These are phyloP conservation scores for Notothenia coriiceps DNA, from an alignment of 2,113 vertebrate species.

Conservation along the genomic window DNA sequence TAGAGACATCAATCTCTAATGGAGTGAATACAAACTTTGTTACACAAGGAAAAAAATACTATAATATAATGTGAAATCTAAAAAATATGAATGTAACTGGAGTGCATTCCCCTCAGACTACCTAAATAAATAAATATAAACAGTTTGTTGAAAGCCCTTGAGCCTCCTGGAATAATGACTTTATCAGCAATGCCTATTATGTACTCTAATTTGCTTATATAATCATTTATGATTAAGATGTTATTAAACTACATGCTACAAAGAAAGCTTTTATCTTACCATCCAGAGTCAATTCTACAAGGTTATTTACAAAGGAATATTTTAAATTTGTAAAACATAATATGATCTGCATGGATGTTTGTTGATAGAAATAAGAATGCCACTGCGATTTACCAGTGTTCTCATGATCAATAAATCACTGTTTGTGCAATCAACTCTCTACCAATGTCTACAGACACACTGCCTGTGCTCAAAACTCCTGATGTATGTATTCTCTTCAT, in stretches of 20 bases:
- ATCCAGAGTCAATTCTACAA: background rate
- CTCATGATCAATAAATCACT: slow-evolving; percentile 19
- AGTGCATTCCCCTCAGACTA: background rate
- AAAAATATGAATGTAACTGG: background rate
- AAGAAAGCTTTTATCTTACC: slow-evolving; percentile 11
- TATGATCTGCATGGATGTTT: slow-evolving; percentile 5
- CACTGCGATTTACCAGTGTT: background rate
- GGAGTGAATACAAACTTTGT: background rate
- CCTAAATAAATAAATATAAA: slow-evolving; percentile 13
- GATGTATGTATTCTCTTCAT: background rate
- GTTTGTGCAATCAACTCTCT: slow-evolving; percentile 1
- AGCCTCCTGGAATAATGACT: slow-evolving; percentile 5
- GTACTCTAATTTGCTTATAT: background rate
- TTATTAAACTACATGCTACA: slow-evolving; percentile 17
- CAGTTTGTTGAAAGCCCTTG: background rate
- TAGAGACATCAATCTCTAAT: background rate
- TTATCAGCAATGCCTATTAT: slow-evolving; percentile 15
- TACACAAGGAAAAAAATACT: background rate
- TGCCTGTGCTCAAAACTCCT: background rate
- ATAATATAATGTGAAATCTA: background rate
- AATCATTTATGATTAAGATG: slow-evolving; percentile 22
- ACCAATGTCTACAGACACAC: background rate
- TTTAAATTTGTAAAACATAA: background rate
- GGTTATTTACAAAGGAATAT: background rate
- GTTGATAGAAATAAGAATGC: background rate